These are phyloP conservation scores for Carassius auratus DNA, from an alignment of 2,113 vertebrate species.

Conservation along the genomic window DNA sequence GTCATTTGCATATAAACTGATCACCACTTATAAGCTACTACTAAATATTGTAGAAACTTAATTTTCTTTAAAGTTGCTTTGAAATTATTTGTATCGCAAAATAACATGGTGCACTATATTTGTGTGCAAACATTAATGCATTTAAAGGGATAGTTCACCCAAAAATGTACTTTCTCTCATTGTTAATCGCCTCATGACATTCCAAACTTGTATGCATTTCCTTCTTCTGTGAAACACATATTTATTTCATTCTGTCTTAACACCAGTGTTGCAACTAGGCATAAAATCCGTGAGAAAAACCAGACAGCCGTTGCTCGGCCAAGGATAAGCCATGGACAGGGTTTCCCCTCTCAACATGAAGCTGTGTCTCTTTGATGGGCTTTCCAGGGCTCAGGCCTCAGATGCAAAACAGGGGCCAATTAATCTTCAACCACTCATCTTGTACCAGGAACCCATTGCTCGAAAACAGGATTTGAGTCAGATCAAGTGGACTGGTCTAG, in stretches of 20 bases:
- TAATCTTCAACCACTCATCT: constrained; percentile 50
- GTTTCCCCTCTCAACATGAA: constrained; percentile 36
- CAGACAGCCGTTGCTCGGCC: neutral
- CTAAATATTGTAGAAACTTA: no score
- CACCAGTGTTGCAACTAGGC: neutral
- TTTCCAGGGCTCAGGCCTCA: constrained; percentile 44
- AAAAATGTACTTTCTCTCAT: neutral
- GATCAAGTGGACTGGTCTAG: constrained; percentile 7
- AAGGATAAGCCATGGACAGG: constrained; percentile 22
- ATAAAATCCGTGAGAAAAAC: constrained; percentile 32
- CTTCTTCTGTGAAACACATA: neutral
- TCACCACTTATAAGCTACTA: no score
- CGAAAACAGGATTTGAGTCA: constrained; percentile 16
- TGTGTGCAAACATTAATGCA: no score
- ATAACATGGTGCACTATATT: no score
- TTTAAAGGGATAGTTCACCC: neutral
- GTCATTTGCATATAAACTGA: no score
- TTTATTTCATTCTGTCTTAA: neutral
- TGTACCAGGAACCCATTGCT: constrained; percentile 20
- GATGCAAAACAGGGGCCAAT: constrained; percentile 58
- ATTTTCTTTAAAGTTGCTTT: no score
- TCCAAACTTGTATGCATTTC: neutral
- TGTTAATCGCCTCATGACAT: neutral
- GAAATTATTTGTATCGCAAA: no score
- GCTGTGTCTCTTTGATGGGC: constrained; percentile 36